phyloP scores from a whole-genome alignment of 2,797 vertebrate genomes.

The Scarus forsteni region DNA sequence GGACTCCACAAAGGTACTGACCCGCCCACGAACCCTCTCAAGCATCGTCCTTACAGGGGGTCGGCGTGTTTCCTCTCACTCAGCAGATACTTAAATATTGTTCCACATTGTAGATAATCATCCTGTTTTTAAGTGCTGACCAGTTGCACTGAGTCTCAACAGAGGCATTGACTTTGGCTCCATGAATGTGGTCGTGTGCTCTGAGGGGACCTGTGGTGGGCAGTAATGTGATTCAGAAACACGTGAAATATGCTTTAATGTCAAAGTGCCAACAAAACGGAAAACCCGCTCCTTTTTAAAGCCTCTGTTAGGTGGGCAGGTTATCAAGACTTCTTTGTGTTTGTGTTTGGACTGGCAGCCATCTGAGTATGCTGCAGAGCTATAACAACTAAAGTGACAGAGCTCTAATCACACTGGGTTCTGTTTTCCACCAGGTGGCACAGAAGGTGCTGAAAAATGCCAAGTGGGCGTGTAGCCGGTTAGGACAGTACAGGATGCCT shows the following conservation, averaged over 20 bases:
- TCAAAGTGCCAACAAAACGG: neutral
- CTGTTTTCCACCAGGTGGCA: conserved; percentile 87
- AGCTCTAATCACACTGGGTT: conserved; percentile 11
- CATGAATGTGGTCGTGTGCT: conserved; percentile 31
- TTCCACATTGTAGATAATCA: conserved; percentile 62
- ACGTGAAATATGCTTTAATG: conserved; percentile 17
- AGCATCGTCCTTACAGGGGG: neutral
- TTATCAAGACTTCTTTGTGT: conserved; percentile 1
- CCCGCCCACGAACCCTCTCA: conserved; percentile 13
- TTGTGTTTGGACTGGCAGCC: conserved; percentile 35
- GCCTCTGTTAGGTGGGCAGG: neutral
- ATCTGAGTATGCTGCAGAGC: conserved; percentile 28
- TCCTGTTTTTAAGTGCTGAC: conserved; percentile 46
- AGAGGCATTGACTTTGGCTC: conserved; percentile 70
- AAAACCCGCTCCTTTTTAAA: neutral
- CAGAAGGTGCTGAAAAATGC: conserved; percentile 98
- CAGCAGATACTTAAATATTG: conserved; percentile 61
- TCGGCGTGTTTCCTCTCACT: conserved; percentile 11
- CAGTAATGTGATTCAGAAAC: conserved; percentile 56
- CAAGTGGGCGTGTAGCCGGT: conserved; percentile 93
- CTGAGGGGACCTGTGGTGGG: conserved; percentile 19
- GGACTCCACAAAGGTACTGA: conserved; percentile 95
- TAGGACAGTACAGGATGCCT: conserved; percentile 97
- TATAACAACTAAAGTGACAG: conserved; percentile 2
- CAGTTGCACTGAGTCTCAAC: conserved; percentile 36